Evolutionary conservation across 2,797 vertebrate species (phyloP).

Genomic region (Coranthus polyacanthus): DNA sequence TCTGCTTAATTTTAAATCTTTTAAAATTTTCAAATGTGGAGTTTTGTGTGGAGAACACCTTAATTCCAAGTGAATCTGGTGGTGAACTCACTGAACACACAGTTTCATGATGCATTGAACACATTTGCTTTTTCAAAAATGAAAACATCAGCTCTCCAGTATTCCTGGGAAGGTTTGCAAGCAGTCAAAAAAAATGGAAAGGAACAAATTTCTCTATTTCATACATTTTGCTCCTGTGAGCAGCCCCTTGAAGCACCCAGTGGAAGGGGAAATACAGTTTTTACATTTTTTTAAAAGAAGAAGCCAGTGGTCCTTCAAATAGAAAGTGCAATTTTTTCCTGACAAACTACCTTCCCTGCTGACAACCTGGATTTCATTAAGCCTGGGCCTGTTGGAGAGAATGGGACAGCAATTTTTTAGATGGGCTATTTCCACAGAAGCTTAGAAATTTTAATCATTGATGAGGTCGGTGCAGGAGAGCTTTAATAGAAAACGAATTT

Average conservation of each 20-base stretch:
- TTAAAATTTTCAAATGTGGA: too few species aligned
- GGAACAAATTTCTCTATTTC: too few species aligned
- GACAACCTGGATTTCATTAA: slow-evolving; percentile 76
- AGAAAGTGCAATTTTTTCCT: slow-evolving; percentile 65
- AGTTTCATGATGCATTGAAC: too few species aligned
- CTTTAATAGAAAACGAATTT: slow-evolving; percentile 79
- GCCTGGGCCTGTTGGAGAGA: slow-evolving; percentile 47
- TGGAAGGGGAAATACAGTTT: slow-evolving; percentile 25
- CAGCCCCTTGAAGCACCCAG: neutral
- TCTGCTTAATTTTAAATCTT: too few species aligned
- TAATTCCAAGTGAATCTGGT: too few species aligned
- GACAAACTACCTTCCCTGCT: slow-evolving; percentile 63
- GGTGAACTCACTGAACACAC: too few species aligned
- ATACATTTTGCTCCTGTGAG: neutral
- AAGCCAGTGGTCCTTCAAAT: slow-evolving; percentile 56
- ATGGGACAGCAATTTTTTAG: slow-evolving; percentile 62
- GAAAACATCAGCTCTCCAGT: neutral
- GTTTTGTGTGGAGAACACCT: too few species aligned
- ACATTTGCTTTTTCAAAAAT: neutral
- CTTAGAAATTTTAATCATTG: slow-evolving; percentile 76
- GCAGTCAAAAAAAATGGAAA: neutral
- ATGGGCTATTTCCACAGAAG: slow-evolving; percentile 73
- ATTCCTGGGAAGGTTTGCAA: neutral
- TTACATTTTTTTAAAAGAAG: slow-evolving; percentile 2
- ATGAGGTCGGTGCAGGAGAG: slow-evolving; percentile 72